phyloP scores from a whole-genome alignment of 1,140 invertebrate genomes.

The Oreohelix idahoensis region DNA sequence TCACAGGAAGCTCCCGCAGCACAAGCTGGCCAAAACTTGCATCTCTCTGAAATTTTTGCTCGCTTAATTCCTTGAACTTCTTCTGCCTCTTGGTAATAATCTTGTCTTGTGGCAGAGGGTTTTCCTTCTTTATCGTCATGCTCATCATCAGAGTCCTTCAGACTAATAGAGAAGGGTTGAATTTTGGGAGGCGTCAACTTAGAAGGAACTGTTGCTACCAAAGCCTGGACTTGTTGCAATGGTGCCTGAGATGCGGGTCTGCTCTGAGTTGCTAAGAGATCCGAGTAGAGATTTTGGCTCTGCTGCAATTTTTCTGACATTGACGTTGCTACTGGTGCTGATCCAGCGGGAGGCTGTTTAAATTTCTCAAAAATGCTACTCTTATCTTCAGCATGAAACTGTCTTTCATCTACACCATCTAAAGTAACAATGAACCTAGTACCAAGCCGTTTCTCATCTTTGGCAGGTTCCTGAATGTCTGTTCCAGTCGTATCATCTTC shows the following conservation, averaged over 20 bases:
- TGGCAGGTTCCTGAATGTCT: conserved; percentile 3
- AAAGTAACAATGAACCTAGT: conserved; percentile 74
- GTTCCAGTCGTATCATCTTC: conserved; percentile 24
- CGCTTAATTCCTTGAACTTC: conserved; percentile 46
- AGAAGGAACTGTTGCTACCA: background rate
- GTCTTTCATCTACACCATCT: conserved; percentile 68
- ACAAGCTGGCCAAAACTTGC: conserved; percentile 83
- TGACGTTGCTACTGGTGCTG: background rate
- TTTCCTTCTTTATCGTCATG: conserved; percentile 34
- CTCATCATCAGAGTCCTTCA: conserved; percentile 60
- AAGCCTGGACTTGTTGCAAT: background rate
- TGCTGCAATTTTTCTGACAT: background rate
- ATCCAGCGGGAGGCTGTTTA: background rate
- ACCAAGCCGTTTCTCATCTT: conserved; percentile 26
- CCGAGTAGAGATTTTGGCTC: background rate
- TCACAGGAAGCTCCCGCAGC: conserved; percentile 79
- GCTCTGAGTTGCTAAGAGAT: background rate
- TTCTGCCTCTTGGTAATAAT: conserved; percentile 33
- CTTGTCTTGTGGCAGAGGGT: background rate
- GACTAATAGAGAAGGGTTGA: conserved; percentile 55
- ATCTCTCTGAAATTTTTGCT: conserved; percentile 73
- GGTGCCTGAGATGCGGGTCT: background rate
- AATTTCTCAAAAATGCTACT: background rate
- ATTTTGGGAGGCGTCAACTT: conserved; percentile 46
- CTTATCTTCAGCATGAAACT: conserved; percentile 43